A percentile compares a stretch with the other conserved stretches of the same genome.
Conservation (phyloP, 1,140 invertebrate species). For the Drosophila kohkoa region DNA sequence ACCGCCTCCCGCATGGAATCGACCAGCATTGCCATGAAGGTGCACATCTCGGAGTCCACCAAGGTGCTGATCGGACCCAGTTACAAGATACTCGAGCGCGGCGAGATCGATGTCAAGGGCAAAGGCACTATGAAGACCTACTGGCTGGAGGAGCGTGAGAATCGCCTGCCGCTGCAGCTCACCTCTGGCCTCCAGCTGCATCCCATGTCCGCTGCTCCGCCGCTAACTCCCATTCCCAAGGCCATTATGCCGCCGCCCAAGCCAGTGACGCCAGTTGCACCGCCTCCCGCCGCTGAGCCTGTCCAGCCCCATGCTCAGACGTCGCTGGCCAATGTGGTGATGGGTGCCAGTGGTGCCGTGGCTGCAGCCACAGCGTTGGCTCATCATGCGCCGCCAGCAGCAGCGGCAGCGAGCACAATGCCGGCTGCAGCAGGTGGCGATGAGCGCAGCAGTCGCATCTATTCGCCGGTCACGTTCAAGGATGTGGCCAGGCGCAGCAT, state of each 20-base stretch:
- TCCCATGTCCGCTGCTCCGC: conserved; percentile 48
- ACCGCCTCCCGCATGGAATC: conserved; percentile 97
- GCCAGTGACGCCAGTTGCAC: conserved; percentile 32
- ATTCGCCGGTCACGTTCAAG: conserved; percentile 94
- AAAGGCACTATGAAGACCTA: conserved; percentile 97
- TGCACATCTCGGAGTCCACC: conserved; percentile 96
- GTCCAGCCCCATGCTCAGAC: conserved; percentile 11
- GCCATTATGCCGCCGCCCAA: conserved; percentile 50
- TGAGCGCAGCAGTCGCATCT: conserved; percentile 87
- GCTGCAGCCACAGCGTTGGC: conserved; percentile 60
- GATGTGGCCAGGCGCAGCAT: conserved; percentile 91
- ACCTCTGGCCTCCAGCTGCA: conserved; percentile 61
- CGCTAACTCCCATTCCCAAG: conserved; percentile 63
- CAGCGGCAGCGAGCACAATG: conserved; percentile 1
- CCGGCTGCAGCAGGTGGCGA: conserved; percentile 77
- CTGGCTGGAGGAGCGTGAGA: conserved; percentile 91
- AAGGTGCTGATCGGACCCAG: conserved; percentile 90
- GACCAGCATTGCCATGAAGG: conserved; percentile 95
- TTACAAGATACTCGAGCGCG: conserved; percentile 92
- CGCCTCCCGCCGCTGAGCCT: conserved; percentile 28
- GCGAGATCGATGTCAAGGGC: conserved; percentile 93
- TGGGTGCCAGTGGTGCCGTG: conserved; percentile 44
- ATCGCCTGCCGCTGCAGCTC: conserved; percentile 86
- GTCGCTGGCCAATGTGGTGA: conserved; percentile 51
- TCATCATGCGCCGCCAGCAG: conserved; percentile 82